phyloP scores from a whole-genome alignment of 2,888 invertebrate species.

The Xiphydria camelus region DNA sequence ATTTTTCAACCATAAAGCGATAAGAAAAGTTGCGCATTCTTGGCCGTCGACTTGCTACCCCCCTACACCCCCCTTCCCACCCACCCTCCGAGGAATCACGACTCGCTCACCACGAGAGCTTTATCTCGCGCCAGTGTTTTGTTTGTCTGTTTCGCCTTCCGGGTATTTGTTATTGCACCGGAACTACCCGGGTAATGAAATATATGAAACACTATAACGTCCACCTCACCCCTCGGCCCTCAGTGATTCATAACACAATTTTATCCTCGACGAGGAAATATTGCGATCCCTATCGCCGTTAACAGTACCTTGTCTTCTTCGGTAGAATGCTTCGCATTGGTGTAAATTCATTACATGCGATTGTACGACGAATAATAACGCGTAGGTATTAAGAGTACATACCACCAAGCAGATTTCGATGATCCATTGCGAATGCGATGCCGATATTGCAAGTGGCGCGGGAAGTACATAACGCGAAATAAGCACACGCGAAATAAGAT shows the following conservation, averaged over 20 bases:
- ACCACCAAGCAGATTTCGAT: too few relatives aligned
- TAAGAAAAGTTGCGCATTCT: constrained; percentile 29
- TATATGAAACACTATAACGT: constrained; percentile 31
- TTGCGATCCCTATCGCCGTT: constrained; percentile 33
- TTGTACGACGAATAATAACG: too few relatives aligned
- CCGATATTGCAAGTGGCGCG: too few relatives aligned
- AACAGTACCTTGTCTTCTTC: constrained; percentile 25
- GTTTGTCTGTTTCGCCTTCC: constrained; percentile 30
- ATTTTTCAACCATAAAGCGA: constrained; percentile 25
- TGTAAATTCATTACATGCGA: background rate
- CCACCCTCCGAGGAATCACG: background rate
- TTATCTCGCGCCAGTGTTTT: constrained; percentile 34
- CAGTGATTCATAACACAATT: constrained; percentile 42
- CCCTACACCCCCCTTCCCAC: background rate
- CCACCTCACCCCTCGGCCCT: constrained; percentile 19
- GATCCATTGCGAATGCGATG: too few relatives aligned
- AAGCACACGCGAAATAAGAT: too few relatives aligned
- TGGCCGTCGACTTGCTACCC: background rate
- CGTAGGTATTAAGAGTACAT: too few relatives aligned
- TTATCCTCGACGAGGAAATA: constrained; percentile 36
- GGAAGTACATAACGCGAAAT: too few relatives aligned
- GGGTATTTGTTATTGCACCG: constrained; percentile 40
- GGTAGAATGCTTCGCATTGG: constrained; percentile 7
- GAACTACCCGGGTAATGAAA: constrained; percentile 38
- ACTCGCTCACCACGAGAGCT: constrained; percentile 17